Evolutionary conservation across 2,797 vertebrate species (phyloP), one percentile per base, ranked within the genome.

Genomic region (Pristis pectinata): DNA sequence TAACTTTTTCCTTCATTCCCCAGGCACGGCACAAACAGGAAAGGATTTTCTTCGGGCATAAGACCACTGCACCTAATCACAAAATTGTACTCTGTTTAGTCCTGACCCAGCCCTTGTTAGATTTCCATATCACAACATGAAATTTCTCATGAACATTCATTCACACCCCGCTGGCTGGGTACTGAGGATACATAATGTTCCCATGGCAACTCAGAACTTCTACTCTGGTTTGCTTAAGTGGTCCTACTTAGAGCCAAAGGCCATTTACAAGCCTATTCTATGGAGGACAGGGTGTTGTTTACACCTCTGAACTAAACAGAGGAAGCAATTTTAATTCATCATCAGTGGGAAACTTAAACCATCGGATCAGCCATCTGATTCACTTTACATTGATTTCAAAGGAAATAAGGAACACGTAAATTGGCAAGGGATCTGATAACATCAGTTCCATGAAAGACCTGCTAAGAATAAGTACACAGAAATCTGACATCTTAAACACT

Each of bases 81-180:
- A 34, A 87, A 87, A 61, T 59, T 87, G 56, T 4, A 61, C 37
- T 9, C 24, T 24, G 41, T 67, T 41, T 41, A 4, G 89, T 3
- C 2, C 61, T 11, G 19, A 27, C 89, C 61, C 59, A 27, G 15
- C 34, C n/a, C 7, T n/a, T 7, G n/a, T 67, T 92, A 92, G n/a
- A 67, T 19, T 67, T 41, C 92, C 61, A 92, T 4, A 92, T 24
- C 17, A 24, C 61, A 70, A 41, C 92, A 44, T 27, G 49, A 41
- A 37, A 64, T 41, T 92, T 64, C 89, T 59, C 61, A 41, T 41
- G 61, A 70, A 92, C 92, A 70, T 64, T 92, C 89, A 92, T 70
- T 92, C n/a, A 92, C 89, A 92, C 89, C 61, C 89, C 70, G 89
- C 64, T 61, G 7, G n/a, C 2, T 67, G 41, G 27, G 34, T n/a